Conservation (phyloP, 64 coral and sea anemone genomes). For the Anthopleura sola region DNA sequence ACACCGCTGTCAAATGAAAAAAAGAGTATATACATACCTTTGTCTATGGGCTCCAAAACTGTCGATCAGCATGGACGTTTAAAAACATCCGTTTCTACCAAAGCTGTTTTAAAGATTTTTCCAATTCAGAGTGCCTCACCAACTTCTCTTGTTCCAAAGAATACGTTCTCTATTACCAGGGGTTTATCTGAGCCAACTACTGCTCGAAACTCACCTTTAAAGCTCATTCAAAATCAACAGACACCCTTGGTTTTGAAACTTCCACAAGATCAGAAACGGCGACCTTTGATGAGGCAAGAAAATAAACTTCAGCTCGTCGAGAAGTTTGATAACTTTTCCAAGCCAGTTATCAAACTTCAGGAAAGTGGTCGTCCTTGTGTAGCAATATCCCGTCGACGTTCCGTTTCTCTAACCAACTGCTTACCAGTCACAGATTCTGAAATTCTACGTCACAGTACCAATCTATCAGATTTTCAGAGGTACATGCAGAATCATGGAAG, state of each 20-base stretch:
- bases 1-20: not conserved
- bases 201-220: not conserved
- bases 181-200: not conserved
- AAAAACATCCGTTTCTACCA: not conserved
- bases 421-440: not conserved
- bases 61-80: not conserved
- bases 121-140: not conserved
- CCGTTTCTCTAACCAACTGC: not conserved
- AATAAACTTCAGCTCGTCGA: not conserved
- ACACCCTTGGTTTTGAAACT: not conserved
- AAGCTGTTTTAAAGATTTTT: slow-evolving; percentile 1
- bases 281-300: not conserved
- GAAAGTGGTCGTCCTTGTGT: not conserved
- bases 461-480: not conserved
- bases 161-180: not conserved
- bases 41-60: not conserved
- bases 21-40: not conserved
- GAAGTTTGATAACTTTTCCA: not conserved
- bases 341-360: not conserved
- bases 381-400: not conserved
- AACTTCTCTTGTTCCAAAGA: not conserved
- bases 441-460: not conserved
- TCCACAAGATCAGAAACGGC: not conserved
- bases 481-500: not conserved
- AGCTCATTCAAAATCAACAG: not conserved